Conservation (phyloP, 2,888 invertebrate genomes). For the Andrena fulva region DNA sequence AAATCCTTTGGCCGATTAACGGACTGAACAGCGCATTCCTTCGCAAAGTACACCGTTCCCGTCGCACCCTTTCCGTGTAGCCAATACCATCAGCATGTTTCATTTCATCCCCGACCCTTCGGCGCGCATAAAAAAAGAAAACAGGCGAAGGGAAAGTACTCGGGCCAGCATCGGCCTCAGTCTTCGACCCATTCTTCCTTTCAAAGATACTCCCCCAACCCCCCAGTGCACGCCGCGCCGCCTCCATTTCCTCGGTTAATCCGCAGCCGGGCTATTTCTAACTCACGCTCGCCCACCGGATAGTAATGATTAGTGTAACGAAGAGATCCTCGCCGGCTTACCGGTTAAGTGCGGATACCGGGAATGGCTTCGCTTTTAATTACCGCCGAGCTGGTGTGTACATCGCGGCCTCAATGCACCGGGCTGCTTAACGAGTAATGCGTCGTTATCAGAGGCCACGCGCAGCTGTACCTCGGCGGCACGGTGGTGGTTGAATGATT, state of each 20-base stretch:
- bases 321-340: slow-evolving; percentile 60
- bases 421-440: slow-evolving; percentile 69
- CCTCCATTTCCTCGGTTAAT: slow-evolving; percentile 15
- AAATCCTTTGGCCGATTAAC: slow-evolving; percentile 38
- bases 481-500: slow-evolving; percentile 60
- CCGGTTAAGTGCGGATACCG: slow-evolving; percentile 64
- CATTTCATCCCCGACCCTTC: slow-evolving; percentile 51
- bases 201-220: slow-evolving; percentile 30
- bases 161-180: neutral
- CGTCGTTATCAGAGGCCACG: slow-evolving; percentile 62
- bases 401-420: slow-evolving; percentile 64
- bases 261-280: slow-evolving; percentile 35
- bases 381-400: slow-evolving; percentile 62
- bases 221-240: neutral
- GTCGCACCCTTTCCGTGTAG: slow-evolving; percentile 43
- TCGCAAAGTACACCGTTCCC: slow-evolving; percentile 5
- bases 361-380: slow-evolving; percentile 71
- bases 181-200: slow-evolving; percentile 33
- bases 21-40: slow-evolving; percentile 10
- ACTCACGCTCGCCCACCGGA: slow-evolving; percentile 35
- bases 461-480: slow-evolving; percentile 15
- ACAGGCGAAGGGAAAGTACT: slow-evolving; percentile 12
- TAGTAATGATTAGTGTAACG: slow-evolving; percentile 72
- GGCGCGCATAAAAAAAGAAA: neutral
- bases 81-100: slow-evolving; percentile 59